Evolutionary conservation across 2,113 vertebrate species (phyloP).

Genomic region (Eretmochelys imbricata): DNA sequence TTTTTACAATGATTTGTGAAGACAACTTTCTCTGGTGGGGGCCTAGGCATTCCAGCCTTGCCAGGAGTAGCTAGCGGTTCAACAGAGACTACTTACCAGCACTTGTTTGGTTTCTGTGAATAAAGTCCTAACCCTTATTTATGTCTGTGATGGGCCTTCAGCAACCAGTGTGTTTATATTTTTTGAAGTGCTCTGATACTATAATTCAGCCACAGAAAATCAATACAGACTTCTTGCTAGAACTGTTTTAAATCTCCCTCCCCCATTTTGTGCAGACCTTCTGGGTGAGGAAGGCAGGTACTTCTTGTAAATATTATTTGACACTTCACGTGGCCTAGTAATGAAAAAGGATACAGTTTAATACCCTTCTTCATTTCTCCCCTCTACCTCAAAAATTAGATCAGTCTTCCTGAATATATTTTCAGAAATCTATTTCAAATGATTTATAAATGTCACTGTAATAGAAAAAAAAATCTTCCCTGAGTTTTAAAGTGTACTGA

Average conservation of each 20-base stretch:
- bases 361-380: not conserved
- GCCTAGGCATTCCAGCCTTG: not conserved
- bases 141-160: fast-evolving
- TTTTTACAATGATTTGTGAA: not conserved
- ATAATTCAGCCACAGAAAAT: not conserved
- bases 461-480: not conserved
- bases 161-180: not conserved
- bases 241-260: not conserved
- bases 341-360: not conserved
- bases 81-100: not conserved
- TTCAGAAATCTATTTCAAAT: conserved; percentile 17
- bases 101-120: not conserved
- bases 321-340: not conserved
- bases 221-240: fast-evolving
- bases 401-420: not conserved
- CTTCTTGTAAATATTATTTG: not conserved
- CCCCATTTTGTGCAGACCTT: not conserved
- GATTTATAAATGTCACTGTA: not conserved
- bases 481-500: not conserved
- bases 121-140: not conserved
- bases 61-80: not conserved
- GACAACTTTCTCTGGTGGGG: not conserved
- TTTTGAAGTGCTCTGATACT: not conserved
- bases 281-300: not conserved
- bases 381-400: not conserved